Base-by-base conservation (phyloP, 2,888 invertebrate genomes). In the Drosophila merina region DNA sequence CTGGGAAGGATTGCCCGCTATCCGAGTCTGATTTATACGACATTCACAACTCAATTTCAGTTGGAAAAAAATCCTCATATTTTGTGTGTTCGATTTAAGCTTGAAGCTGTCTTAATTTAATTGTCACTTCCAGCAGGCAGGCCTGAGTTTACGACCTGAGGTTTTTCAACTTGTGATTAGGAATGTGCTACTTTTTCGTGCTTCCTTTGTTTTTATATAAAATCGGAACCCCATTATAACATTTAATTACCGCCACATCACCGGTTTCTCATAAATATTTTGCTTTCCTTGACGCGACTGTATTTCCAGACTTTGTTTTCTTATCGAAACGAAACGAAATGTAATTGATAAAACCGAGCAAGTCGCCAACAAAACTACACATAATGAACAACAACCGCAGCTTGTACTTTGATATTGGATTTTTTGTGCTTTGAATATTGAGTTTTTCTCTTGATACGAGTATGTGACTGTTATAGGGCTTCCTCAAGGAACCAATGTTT, bases 21-120 rank as follows among this genome's bases (percentile, higher is more conserved):
- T 66, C 36, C 54, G 49, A 25, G 26, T 52, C 49, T 70, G 77
- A 75, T 83, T 82, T 75, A 82, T 79, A 57, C 44, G 54, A 57
- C 51, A 60, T 72, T 76, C 63, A 57, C 12, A 58, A 59, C 54
- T 75, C 57, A 52, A 62, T 63, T 66, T 75, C 45, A 63, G 42
- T 66, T 54, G 31, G 26, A 1, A 52, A 64, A 57, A 20, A 48
- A 57, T 66, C 47, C 59, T 69, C 38, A 59, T 30, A 8, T 55
- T 62, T 67, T 50, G 10, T 45, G 38, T 51, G 26, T 48, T 57
- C 49, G 30, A 49, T 55, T 71, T 45, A 49, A 20, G 40, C 50
- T 55, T 71, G 42, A 49, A 20, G 40, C 50, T 20, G 38, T 52
- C 31, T 70, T 67, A 55, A 55, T 66, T 68, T 47, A 58, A 52